Evolutionary conservation across 2,888 invertebrate species (phyloP), one percentile per base, ranked within the genome.

Genomic region (Acronicta aceris): DNA sequence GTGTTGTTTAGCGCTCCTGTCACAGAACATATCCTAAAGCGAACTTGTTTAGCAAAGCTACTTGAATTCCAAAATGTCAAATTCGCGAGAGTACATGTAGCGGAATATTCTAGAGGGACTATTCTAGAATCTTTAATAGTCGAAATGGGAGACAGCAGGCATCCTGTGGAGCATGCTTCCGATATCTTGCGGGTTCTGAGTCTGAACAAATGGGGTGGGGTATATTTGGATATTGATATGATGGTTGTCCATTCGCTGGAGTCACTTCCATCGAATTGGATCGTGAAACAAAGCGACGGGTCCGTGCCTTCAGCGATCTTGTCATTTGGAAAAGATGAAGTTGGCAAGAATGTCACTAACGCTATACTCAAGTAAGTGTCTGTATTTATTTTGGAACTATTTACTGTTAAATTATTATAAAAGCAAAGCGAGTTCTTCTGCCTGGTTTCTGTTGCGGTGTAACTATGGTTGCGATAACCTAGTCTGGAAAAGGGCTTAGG

Each of bases 191-290:
- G 96, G 63, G 96, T 95, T 70, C 81, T 96, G 36, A 95, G 96
- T 0, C 88, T 97, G 0, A 97, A 96, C 95, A 96, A 96, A 81
- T 97, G 95, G 81, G 97, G 97, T 10, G 97, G 97, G 0, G 96
- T 96, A 43, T 97, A 97, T 80, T 83, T 97, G 52, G 97, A 97
- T 78, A 88, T 97, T 69, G 97, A 97, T 81, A 95, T 97, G 1
- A 95, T 97, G 15, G 95, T 97, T 5, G 92, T 95, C 36, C 96
- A 95, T 67, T 90, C 93, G 16, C 81, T 96, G 42, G 92, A 95
- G 42, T 76, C 85, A 2, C 79, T 96, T 10, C 88, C 81, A 7
- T 76, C 81, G 9, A 96, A 96, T 83, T 96, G 51, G 52, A 42
- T 41, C 5, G 52, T 40, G n/a, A 59, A 15, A 48, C 46, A 59